These are phyloP conservation scores for Pinna nobilis DNA, from an alignment of 1,140 invertebrate genomes.

Conservation along the genomic window DNA sequence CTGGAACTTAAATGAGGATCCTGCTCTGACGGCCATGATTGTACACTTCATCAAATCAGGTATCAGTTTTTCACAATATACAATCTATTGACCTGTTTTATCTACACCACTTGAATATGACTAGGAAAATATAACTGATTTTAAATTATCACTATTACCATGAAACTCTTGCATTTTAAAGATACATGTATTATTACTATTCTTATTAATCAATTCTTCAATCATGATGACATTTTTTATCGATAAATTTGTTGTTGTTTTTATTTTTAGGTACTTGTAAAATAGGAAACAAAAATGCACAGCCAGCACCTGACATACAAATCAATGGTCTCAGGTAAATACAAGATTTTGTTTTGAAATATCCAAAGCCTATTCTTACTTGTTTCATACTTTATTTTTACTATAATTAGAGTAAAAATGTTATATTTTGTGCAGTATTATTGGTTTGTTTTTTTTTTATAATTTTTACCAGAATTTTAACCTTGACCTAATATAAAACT, in stretches of 20 bases:
- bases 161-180: not conserved
- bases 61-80: constrained; percentile 39
- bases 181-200: not conserved
- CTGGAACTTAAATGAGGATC: constrained; percentile 81
- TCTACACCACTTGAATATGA: no score
- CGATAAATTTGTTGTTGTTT: not conserved
- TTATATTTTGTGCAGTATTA: no score
- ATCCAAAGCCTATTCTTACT: not conserved
- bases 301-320: constrained; percentile 63
- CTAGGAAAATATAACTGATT: no score
- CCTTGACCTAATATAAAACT: no score
- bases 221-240: constrained; percentile 7
- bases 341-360: not conserved
- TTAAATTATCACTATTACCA: no score
- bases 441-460: no score
- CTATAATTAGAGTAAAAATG: no score
- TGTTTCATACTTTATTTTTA: no score
- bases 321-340: constrained; percentile 68
- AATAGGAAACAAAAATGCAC: constrained; percentile 75
- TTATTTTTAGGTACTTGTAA: constrained; percentile 61
- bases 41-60: constrained; percentile 78
- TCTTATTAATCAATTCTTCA: no score
- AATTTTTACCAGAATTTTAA: no score
- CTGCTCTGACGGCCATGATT: constrained; percentile 78
- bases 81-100: no score